Conservation (phyloP, 2,888 invertebrate genomes). For the Drosophila antonietae region DNA sequence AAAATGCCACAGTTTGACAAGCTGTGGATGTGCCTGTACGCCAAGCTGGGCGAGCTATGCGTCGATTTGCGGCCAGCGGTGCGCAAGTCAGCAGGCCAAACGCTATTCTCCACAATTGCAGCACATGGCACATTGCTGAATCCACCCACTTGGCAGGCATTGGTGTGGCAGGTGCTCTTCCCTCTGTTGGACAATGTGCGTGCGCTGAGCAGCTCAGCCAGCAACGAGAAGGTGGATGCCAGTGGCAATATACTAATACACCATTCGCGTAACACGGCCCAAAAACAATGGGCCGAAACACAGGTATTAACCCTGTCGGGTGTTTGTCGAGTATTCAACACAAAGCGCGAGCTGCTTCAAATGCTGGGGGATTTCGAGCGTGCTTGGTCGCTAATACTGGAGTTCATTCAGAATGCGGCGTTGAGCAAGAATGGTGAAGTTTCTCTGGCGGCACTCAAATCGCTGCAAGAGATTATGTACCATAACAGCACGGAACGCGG, state of each 20-base stretch:
- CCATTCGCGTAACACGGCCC: constrained; percentile 98
- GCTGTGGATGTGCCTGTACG: constrained; percentile 98
- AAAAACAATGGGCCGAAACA: constrained; percentile 99
- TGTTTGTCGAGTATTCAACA: constrained; percentile 96
- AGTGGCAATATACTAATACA: constrained; percentile 98
- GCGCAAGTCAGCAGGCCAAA: constrained; percentile 98
- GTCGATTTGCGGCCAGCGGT: constrained; percentile 98
- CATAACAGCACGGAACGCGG: constrained; percentile 85
- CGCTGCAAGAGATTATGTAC: constrained; percentile 97
- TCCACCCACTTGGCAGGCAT: constrained; percentile 96
- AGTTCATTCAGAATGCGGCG: constrained; percentile 97
- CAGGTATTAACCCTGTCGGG: constrained; percentile 96
- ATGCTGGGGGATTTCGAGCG: constrained; percentile 95
- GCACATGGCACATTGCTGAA: constrained; percentile 96
- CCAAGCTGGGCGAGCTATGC: constrained; percentile 93
- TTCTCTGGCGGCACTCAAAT: constrained; percentile 97
- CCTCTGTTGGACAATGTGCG: constrained; percentile 97
- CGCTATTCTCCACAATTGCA: constrained; percentile 98
- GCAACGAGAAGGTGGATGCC: constrained; percentile 91
- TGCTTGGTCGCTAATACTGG: constrained; percentile 96
- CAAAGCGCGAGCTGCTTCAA: constrained; percentile 93
- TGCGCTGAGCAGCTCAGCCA: constrained; percentile 87
- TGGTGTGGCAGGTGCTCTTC: constrained; percentile 97
- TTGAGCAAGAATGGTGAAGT: constrained; percentile 97
- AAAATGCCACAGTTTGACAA: constrained; percentile 96